These are phyloP conservation scores for Gymnoscopelus microlampas DNA, from an alignment of 2,797 vertebrate species.

Conservation along the genomic window DNA sequence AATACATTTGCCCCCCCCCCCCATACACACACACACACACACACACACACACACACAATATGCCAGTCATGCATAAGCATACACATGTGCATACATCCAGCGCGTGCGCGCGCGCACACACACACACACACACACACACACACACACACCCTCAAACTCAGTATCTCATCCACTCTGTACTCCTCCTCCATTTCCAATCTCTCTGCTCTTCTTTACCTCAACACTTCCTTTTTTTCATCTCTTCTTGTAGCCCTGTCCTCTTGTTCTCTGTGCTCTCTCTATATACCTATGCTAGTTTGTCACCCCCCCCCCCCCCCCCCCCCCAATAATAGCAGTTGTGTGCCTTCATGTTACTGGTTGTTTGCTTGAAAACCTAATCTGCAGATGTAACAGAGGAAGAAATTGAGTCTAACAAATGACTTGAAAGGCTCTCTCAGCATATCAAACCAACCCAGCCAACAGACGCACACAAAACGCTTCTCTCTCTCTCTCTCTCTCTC, in stretches of 20 bases:
- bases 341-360: constrained; percentile 72
- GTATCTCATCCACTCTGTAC: constrained; percentile 63
- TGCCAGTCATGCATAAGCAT: too few species aligned
- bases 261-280: constrained; percentile 35
- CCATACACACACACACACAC: not conserved
- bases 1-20: not conserved
- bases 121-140: constrained; percentile 10
- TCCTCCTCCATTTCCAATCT: constrained; percentile 68
- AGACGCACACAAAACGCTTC: constrained; percentile 80
- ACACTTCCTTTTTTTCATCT: constrained; percentile 30
- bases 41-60: not conserved
- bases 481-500: constrained; percentile 70
- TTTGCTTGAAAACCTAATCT: constrained; percentile 81
- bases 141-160: constrained; percentile 57
- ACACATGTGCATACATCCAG: too few species aligned
- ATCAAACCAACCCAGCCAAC: constrained; percentile 75
- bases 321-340: constrained; percentile 67
- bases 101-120: too few species aligned
- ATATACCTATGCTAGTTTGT: constrained; percentile 59
- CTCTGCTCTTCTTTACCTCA: constrained; percentile 60
- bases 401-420: constrained; percentile 84
- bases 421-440: constrained; percentile 78
- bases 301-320: constrained; percentile 70
- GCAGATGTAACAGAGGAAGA: constrained; percentile 78
- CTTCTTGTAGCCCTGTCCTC: constrained; percentile 40